phyloP scores from a whole-genome alignment of 2,888 invertebrate species.

The Aleiodes testaceus region DNA sequence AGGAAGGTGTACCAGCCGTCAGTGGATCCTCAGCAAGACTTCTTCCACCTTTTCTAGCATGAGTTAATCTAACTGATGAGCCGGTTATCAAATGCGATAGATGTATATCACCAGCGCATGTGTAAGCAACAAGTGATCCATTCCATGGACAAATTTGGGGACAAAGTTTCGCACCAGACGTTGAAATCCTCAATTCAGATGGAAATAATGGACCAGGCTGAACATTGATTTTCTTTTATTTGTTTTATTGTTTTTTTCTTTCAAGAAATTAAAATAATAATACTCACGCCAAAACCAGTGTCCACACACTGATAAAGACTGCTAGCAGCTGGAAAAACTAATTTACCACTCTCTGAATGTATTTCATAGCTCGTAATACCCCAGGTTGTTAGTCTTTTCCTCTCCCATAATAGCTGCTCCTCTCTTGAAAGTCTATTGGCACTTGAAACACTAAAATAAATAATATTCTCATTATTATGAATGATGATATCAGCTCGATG shows the following conservation, averaged over 20 bases:
- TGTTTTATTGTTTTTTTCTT: no score
- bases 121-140: slow-evolving; percentile 89
- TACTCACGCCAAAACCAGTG: slow-evolving; percentile 79
- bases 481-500: slow-evolving; percentile 17
- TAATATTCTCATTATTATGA: slow-evolving; percentile 23
- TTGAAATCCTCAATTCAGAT: slow-evolving; percentile 79
- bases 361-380: slow-evolving; percentile 96
- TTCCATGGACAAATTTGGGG: slow-evolving; percentile 89
- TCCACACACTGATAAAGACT: slow-evolving; percentile 90
- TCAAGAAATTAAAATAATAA: neutral
- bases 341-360: slow-evolving; percentile 85
- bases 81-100: slow-evolving; percentile 82
- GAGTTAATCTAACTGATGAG: slow-evolving; percentile 82
- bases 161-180: slow-evolving; percentile 82
- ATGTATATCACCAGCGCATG: slow-evolving; percentile 93
- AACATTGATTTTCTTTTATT: no score
- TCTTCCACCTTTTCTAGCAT: slow-evolving; percentile 80
- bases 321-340: slow-evolving; percentile 93
- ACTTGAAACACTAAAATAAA: slow-evolving; percentile 69
- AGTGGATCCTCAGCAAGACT: slow-evolving; percentile 86
- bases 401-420: slow-evolving; percentile 92
- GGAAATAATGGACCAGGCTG: slow-evolving; percentile 80
- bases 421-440: slow-evolving; percentile 85
- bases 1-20: slow-evolving; percentile 96
- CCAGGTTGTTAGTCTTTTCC: slow-evolving; percentile 93